phyloP scores from a whole-genome alignment of 2,113 vertebrate genomes.

The Osmerus mordax region DNA sequence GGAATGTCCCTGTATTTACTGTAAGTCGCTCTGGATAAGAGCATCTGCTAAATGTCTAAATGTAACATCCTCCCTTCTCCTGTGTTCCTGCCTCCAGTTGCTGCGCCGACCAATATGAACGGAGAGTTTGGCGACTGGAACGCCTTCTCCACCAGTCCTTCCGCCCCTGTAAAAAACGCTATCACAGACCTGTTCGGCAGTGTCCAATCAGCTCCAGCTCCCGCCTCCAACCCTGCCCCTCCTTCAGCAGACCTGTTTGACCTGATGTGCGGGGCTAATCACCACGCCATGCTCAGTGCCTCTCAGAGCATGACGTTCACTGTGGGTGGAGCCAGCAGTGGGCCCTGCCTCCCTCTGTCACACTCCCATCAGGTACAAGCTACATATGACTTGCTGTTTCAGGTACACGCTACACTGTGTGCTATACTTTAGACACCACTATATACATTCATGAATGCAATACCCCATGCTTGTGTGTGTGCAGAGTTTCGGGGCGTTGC shows the following conservation, averaged over 20 bases:
- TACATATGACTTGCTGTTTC: neutral
- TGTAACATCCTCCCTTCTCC: neutral
- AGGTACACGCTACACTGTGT: neutral
- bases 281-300: slow-evolving; percentile 82
- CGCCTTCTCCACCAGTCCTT: slow-evolving; percentile 79
- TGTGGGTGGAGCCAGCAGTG: slow-evolving; percentile 72
- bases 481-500: neutral
- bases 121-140: slow-evolving; percentile 97
- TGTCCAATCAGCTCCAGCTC: slow-evolving; percentile 61
- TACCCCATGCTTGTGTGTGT: neutral
- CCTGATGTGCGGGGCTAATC: slow-evolving; percentile 78
- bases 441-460: neutral
- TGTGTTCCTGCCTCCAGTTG: slow-evolving; percentile 5
- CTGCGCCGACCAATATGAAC: slow-evolving; percentile 83
- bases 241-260: slow-evolving; percentile 87
- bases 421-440: too few relatives aligned
- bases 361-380: slow-evolving; percentile 60
- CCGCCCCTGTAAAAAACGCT: slow-evolving; percentile 56
- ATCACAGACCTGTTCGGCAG: slow-evolving; percentile 65
- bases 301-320: slow-evolving; percentile 94
- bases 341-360: slow-evolving; percentile 45
- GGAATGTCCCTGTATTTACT: too few relatives aligned
- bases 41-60: too few relatives aligned
- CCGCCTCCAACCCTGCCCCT: slow-evolving; percentile 42
- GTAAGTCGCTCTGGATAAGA: too few relatives aligned